Conservation (phyloP, 2,888 invertebrate genomes). For the Ferdinandea cuprea region DNA sequence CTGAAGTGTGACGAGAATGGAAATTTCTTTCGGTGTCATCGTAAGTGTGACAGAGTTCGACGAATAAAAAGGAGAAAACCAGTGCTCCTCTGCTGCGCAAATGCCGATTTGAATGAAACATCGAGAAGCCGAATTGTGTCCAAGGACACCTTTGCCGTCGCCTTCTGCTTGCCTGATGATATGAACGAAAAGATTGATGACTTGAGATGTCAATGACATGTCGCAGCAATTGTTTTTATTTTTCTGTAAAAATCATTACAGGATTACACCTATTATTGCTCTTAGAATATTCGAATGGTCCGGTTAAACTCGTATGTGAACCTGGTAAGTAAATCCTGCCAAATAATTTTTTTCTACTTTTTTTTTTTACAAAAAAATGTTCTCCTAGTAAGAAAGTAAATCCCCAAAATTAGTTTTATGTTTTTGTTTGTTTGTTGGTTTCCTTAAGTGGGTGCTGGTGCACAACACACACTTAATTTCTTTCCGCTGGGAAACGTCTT, state of each 20-base stretch:
- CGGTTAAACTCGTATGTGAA: constrained; percentile 39
- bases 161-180: constrained; percentile 80
- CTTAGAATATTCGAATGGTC: background rate
- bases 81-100: constrained; percentile 5
- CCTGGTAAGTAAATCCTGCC: constrained; percentile 50
- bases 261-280: background rate
- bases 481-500: constrained; percentile 18
- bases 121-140: background rate
- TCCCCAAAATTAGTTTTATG: background rate
- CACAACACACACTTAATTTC: no score
- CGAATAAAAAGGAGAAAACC: constrained; percentile 50
- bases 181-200: constrained; percentile 83
- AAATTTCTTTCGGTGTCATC: constrained; percentile 78
- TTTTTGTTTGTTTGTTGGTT: background rate
- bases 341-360: constrained; percentile 45
- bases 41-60: constrained; percentile 29
- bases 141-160: constrained; percentile 5
- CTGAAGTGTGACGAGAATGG: constrained; percentile 81
- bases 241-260: constrained; percentile 26
- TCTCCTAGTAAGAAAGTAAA: background rate
- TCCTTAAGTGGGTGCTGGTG: no score
- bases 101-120: background rate
- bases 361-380: background rate
- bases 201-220: constrained; percentile 83
- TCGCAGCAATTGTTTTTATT: constrained; percentile 58